Conservation (phyloP, 2,113 vertebrate genomes). For the Choloepus hoffmanni region DNA sequence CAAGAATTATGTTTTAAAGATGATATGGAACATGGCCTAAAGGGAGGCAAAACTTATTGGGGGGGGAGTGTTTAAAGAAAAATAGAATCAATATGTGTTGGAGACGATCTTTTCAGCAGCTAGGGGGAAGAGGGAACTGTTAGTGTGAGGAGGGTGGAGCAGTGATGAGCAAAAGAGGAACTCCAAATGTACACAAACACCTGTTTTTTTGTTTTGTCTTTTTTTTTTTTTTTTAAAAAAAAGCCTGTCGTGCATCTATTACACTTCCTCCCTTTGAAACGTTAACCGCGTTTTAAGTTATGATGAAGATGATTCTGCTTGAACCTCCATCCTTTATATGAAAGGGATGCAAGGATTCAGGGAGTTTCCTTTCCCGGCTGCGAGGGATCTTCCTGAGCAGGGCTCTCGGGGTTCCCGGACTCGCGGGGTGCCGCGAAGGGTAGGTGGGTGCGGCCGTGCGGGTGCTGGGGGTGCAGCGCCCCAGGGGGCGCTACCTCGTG, state of each 20-base stretch:
- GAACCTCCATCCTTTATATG: background rate
- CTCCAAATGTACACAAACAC: constrained; percentile 68
- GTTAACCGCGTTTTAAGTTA: constrained; percentile 16
- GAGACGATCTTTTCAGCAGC: constrained; percentile 18
- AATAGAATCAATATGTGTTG: background rate
- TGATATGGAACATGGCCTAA: background rate
- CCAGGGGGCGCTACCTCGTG: constrained; percentile 80
- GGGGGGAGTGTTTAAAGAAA: background rate
- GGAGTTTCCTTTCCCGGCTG: constrained; percentile 58
- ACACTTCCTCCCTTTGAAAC: constrained; percentile 51
- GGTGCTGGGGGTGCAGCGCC: constrained; percentile 56
- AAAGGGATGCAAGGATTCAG: constrained; percentile 35
- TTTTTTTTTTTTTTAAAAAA: background rate
- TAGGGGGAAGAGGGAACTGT: background rate
- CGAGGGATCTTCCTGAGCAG: constrained; percentile 67
- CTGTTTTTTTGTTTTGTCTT: background rate
- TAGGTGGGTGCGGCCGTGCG: constrained; percentile 72
- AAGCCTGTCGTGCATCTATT: constrained; percentile 62
- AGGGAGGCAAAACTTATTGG: background rate
- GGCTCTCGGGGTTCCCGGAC: constrained; percentile 60
- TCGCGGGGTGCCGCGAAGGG: constrained; percentile 64
- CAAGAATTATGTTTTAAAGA: background rate
- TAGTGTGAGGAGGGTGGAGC: background rate
- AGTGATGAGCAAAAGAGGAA: constrained; percentile 54
- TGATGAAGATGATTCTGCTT: background rate